These are phyloP conservation scores for Xenus cinereus DNA, from an alignment of 2,113 vertebrate species.

Conservation along the genomic window DNA sequence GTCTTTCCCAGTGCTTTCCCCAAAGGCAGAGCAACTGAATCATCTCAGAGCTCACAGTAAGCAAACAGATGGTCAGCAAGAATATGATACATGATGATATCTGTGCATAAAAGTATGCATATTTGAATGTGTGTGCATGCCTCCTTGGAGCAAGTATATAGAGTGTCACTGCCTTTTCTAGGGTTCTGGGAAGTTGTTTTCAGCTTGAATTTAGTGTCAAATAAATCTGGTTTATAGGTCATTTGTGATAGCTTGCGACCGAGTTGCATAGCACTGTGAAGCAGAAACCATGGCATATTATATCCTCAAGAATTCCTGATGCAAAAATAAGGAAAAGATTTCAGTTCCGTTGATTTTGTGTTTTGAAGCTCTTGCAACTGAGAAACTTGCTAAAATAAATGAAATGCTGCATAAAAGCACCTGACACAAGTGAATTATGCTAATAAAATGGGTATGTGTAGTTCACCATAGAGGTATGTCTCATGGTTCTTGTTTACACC, in stretches of 20 bases:
- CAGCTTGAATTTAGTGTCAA: constrained; percentile 66
- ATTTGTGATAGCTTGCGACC: constrained; percentile 53
- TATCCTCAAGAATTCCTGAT: constrained; percentile 46
- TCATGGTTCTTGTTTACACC: constrained; percentile 54
- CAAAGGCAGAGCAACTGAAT: constrained; percentile 37
- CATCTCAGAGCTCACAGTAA: constrained; percentile 44
- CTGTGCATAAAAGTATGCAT: constrained; percentile 27
- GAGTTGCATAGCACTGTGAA: constrained; percentile 53
- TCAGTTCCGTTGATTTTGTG: constrained; percentile 32
- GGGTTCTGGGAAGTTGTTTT: constrained; percentile 64
- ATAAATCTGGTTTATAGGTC: constrained; percentile 74
- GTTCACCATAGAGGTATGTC: neutral
- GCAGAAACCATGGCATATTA: constrained; percentile 39
- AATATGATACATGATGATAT: constrained; percentile 44
- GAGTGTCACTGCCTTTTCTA: constrained; percentile 61
- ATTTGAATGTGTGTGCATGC: constrained; percentile 40
- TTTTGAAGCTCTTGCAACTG: constrained; percentile 41
- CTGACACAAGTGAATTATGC: constrained; percentile 48
- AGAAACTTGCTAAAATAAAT: constrained; percentile 65
- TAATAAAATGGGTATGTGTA: constrained; percentile 59
- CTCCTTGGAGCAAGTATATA: neutral
- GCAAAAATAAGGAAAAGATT: constrained; percentile 60
- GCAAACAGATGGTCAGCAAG: constrained; percentile 63
- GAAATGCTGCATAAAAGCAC: constrained; percentile 48
- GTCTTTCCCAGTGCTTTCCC: neutral